phyloP scores from a whole-genome alignment of 2,797 vertebrate species.

The Pteropus rufus region DNA sequence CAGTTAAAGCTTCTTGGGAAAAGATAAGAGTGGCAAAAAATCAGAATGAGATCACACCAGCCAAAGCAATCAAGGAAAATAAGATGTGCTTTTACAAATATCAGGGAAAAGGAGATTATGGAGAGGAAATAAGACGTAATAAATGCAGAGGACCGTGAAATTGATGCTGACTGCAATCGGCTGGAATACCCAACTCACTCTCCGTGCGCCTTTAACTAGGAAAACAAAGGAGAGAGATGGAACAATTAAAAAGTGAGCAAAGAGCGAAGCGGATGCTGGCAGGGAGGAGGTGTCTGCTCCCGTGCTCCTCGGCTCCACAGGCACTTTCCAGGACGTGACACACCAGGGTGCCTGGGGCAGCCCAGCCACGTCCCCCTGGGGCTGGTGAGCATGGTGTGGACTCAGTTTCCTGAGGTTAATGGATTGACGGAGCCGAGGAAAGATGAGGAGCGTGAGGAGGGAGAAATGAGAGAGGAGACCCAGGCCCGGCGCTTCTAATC shows the following conservation, averaged over 20 bases:
- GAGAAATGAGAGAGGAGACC: neutral
- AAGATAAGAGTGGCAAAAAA: conserved; percentile 21
- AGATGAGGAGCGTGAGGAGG: neutral
- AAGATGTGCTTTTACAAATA: conserved; percentile 70
- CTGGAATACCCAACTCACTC: conserved; percentile 50
- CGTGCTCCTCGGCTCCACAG: accelerated
- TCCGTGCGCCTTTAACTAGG: conserved; percentile 62
- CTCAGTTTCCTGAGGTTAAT: neutral
- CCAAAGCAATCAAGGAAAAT: conserved; percentile 62
- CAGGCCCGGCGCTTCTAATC: neutral
- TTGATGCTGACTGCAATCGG: conserved; percentile 65
- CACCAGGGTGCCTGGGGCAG: accelerated
- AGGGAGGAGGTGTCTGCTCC: neutral
- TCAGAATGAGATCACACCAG: conserved; percentile 43
- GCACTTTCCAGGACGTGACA: neutral
- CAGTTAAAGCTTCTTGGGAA: conserved; percentile 55
- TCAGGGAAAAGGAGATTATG: conserved; percentile 62
- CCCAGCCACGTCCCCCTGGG: accelerated
- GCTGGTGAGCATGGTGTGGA: accelerated
- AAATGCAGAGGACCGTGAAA: conserved; percentile 75
- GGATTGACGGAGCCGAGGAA: neutral
- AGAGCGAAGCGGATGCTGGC: neutral
- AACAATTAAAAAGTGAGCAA: conserved; percentile 41
- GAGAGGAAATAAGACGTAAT: conserved; percentile 71
- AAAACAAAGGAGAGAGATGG: conserved; percentile 63